Percentiles rank a stretch among this genome's conserved stretches.
Evolutionary conservation across 2,113 vertebrate genomes (phyloP).

Genomic region (Aramus guarauna): DNA sequence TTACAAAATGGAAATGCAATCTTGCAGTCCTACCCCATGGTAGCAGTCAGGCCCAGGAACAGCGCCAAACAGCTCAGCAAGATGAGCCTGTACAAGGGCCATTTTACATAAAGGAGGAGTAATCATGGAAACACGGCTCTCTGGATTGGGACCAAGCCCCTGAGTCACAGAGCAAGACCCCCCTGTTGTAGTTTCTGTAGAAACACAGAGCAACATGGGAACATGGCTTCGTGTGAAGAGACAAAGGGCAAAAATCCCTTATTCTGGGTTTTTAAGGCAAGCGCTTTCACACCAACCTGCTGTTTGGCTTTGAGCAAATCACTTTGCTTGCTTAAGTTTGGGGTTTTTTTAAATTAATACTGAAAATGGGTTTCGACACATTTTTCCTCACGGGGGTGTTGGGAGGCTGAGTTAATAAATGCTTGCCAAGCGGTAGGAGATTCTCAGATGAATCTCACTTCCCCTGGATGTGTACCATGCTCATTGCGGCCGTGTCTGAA

Average conservation of each 20-base stretch:
- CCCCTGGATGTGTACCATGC: slow-evolving; percentile 52
- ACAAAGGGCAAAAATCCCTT: slow-evolving; percentile 26
- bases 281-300: slow-evolving; percentile 33
- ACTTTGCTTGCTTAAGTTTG: slow-evolving; percentile 34
- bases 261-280: slow-evolving; percentile 37
- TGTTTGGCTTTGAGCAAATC: slow-evolving; percentile 53
- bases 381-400: slow-evolving; percentile 60
- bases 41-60: slow-evolving; percentile 44
- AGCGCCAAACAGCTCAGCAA: slow-evolving; percentile 26
- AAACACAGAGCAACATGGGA: background rate
- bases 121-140: slow-evolving; percentile 46
- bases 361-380: slow-evolving; percentile 58
- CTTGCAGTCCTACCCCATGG: slow-evolving; percentile 14
- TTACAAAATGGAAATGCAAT: slow-evolving; percentile 48
- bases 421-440: slow-evolving; percentile 32
- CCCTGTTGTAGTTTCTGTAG: slow-evolving; percentile 19
- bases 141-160: slow-evolving; percentile 50
- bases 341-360: slow-evolving; percentile 35
- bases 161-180: slow-evolving; percentile 6
- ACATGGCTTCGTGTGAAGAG: background rate
- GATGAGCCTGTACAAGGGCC: slow-evolving; percentile 55
- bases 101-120: slow-evolving; percentile 55
- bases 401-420: slow-evolving; percentile 37
- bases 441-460: slow-evolving; percentile 64
- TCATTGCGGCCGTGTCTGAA: slow-evolving; percentile 45